These are phyloP conservation scores for Spermophilus dauricus DNA, from an alignment of 2,113 vertebrate genomes.

Conservation along the genomic window DNA sequence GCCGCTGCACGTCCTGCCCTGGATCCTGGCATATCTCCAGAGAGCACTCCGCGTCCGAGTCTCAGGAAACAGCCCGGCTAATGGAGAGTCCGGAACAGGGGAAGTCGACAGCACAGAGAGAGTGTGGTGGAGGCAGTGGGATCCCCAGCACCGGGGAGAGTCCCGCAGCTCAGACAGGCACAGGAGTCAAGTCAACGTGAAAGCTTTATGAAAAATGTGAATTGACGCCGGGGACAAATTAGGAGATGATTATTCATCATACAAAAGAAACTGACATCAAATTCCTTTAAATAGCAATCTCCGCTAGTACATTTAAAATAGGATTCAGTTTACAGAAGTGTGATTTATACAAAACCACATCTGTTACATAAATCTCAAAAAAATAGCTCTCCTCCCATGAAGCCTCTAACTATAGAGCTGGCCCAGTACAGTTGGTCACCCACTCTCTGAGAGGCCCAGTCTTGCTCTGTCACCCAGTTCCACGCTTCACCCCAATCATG, in stretches of 20 bases:
- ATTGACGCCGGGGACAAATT: slow-evolving; percentile 10
- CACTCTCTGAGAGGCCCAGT: slow-evolving; percentile 11
- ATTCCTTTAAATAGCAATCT: slow-evolving; percentile 73
- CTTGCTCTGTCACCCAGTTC: neutral
- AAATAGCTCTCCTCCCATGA: slow-evolving; percentile 32
- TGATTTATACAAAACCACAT: slow-evolving; percentile 73
- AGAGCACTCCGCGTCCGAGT: neutral
- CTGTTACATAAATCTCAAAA: slow-evolving; percentile 71
- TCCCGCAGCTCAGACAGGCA: neutral
- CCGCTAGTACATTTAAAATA: slow-evolving; percentile 66
- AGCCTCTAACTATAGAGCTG: slow-evolving; percentile 29
- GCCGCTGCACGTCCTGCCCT: neutral
- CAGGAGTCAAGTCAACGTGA: neutral
- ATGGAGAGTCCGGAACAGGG: neutral
- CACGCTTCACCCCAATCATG: neutral
- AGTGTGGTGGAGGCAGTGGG: neutral
- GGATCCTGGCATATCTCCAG: neutral
- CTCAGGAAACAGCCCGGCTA: neutral
- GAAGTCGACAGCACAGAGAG: neutral
- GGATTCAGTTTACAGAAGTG: slow-evolving; percentile 75
- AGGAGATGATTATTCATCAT: slow-evolving; percentile 54
- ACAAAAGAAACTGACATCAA: slow-evolving; percentile 45
- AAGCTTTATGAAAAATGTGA: neutral
- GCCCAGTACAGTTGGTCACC: neutral
- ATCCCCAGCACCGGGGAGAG: neutral